Percentiles rank a stretch among this genome's conserved stretches.
phyloP scores from a whole-genome alignment of 2,113 vertebrate genomes.

The Ictalurus punctatus region DNA sequence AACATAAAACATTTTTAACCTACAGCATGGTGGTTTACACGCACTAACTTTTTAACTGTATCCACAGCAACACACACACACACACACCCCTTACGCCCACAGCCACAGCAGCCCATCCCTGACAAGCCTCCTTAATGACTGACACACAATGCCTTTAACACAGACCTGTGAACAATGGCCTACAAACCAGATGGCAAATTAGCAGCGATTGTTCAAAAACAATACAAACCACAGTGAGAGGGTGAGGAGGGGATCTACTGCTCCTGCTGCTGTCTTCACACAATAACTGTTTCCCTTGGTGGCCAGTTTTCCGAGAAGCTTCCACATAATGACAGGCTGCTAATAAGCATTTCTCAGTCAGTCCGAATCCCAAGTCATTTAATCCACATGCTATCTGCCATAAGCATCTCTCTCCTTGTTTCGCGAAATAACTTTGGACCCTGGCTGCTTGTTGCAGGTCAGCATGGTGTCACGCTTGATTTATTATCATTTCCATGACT shows the following conservation, averaged over 20 bases:
- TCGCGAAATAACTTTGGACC: neutral
- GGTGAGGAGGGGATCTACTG: neutral
- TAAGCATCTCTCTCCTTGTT: neutral
- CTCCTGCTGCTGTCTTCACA: conserved; percentile 16
- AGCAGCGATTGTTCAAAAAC: conserved; percentile 75
- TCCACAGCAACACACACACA: conserved; percentile 13
- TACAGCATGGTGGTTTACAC: neutral
- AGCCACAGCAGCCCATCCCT: conserved; percentile 51
- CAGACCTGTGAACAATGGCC: conserved; percentile 59
- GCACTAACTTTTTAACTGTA: conserved; percentile 39
- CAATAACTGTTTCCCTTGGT: conserved; percentile 21
- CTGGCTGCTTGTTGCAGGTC: neutral
- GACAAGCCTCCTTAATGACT: conserved; percentile 69
- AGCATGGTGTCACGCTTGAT: neutral
- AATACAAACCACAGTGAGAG: conserved; percentile 58
- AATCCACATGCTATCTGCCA: neutral
- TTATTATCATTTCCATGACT: neutral
- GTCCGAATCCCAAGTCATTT: neutral
- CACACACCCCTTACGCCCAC: conserved; percentile 48
- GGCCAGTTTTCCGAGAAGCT: conserved; percentile 4
- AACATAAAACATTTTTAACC: neutral
- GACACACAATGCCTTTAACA: conserved; percentile 66
- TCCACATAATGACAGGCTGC: conserved; percentile 18
- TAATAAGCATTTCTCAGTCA: conserved; percentile 34
- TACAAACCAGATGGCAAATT: conserved; percentile 78